Conservation (phyloP, 2,113 vertebrate genomes). For the Tenebrosternarchus preto region DNA sequence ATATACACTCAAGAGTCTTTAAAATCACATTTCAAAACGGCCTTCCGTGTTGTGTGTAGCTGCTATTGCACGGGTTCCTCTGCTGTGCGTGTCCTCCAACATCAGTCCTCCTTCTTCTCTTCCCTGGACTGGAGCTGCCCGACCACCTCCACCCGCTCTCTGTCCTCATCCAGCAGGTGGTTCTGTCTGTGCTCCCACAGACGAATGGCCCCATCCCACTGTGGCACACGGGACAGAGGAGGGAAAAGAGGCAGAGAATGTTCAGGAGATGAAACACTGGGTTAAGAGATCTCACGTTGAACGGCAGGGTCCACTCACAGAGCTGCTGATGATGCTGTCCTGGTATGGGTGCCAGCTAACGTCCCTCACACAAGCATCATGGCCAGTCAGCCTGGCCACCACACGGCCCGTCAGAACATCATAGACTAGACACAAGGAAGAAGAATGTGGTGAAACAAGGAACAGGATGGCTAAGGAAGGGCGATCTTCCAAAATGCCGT, state of each 20-base stretch:
- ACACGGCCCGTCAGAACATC: conserved; percentile 83
- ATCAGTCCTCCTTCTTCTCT: conserved; percentile 21
- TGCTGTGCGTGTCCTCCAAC: conserved; percentile 9
- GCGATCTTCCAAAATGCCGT: not conserved
- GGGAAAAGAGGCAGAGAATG: not conserved
- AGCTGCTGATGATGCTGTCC: conserved; percentile 88
- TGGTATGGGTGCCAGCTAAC: conserved; percentile 90
- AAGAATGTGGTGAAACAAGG: not conserved
- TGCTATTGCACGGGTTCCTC: conserved; percentile 53
- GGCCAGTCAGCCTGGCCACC: conserved; percentile 79
- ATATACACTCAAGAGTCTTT: conserved; percentile 2
- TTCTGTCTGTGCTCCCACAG: conserved; percentile 86
- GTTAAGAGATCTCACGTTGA: not conserved
- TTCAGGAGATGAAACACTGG: not conserved
- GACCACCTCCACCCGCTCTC: conserved; percentile 53
- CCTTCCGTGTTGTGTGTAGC: not conserved
- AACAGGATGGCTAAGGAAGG: not conserved
- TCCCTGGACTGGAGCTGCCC: conserved; percentile 3
- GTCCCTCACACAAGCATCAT: conserved; percentile 88
- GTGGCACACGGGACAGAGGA: conserved; percentile 10
- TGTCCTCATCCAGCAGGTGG: conserved; percentile 77
- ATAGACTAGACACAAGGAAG: conserved; percentile 74
- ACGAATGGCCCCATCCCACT: conserved; percentile 88
- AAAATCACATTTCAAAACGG: conserved; percentile 48
- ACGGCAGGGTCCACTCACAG: conserved; percentile 73